A percentile compares a stretch with the other conserved stretches of the same genome.
phyloP scores from a whole-genome alignment of 2,113 vertebrate species.

The Irena cyanogastra region DNA sequence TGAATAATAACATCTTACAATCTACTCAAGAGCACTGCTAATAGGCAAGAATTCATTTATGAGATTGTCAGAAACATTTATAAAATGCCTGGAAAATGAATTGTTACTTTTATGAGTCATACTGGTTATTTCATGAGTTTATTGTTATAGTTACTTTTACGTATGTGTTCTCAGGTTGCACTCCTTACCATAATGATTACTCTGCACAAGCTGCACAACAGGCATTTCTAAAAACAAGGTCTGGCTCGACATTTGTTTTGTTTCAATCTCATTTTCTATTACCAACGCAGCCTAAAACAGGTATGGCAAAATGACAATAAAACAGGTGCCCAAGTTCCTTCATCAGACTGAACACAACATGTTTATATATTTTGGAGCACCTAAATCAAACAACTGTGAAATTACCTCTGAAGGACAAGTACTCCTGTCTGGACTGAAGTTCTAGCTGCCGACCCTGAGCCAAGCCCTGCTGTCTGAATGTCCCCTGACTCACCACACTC shows the following conservation, averaged over 20 bases:
- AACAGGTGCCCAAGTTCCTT: neutral
- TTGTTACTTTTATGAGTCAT: constrained; percentile 2
- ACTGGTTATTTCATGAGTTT: neutral
- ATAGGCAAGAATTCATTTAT: neutral
- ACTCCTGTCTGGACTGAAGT: neutral
- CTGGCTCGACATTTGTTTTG: neutral
- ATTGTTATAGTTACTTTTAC: neutral
- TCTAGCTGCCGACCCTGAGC: neutral
- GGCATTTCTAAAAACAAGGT: neutral
- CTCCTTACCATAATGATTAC: neutral
- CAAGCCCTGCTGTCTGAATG: neutral
- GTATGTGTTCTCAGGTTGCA: neutral
- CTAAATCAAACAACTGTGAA: constrained; percentile 9
- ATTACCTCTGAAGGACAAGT: neutral
- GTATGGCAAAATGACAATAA: neutral
- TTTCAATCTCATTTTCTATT: neutral
- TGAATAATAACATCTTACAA: constrained; percentile 24
- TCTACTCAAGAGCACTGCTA: neutral
- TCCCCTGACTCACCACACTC: neutral
- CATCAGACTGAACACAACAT: neutral
- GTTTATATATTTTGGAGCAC: neutral
- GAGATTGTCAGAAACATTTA: neutral
- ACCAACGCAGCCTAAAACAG: neutral
- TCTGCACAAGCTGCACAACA: neutral
- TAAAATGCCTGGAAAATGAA: neutral